Evolutionary conservation across 2,888 invertebrate species (phyloP).

Genomic region (Tanypteryx hageni): DNA sequence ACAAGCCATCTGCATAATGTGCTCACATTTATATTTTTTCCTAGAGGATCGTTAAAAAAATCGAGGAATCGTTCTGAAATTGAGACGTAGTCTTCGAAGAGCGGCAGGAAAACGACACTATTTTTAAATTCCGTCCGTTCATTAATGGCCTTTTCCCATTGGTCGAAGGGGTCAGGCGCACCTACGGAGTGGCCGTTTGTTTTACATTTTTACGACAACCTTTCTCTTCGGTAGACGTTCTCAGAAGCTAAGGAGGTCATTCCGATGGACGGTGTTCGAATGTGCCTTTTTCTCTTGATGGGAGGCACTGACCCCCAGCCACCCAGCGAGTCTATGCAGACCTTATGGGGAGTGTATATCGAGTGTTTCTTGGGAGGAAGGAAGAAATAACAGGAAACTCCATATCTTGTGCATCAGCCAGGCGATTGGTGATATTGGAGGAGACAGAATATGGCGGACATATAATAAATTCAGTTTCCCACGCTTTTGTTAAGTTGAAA

Average conservation of each 20-base stretch:
- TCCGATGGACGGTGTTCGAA: neutral
- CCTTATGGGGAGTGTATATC: neutral
- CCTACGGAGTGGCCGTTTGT: neutral
- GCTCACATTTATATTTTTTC: neutral
- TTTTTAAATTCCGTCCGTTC: neutral
- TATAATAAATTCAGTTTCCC: too few species aligned
- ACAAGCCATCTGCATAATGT: neutral
- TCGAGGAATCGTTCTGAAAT: neutral
- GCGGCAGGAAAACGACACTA: neutral
- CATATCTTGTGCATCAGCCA: too few species aligned
- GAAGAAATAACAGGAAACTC: neutral
- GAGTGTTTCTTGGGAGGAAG: neutral
- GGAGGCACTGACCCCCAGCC: neutral
- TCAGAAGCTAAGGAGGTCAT: constrained; percentile 8
- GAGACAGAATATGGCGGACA: too few species aligned
- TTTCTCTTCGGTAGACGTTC: neutral
- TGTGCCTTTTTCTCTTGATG: neutral
- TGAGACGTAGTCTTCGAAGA: neutral
- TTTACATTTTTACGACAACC: neutral
- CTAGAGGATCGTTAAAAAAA: neutral
- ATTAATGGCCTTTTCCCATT: neutral
- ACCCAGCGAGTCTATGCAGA: neutral
- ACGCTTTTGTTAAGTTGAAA: too few species aligned
- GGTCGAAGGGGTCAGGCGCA: neutral
- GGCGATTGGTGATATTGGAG: too few species aligned